phyloP scores from a whole-genome alignment of 2,113 vertebrate species.

The Xyrauchen texanus region DNA sequence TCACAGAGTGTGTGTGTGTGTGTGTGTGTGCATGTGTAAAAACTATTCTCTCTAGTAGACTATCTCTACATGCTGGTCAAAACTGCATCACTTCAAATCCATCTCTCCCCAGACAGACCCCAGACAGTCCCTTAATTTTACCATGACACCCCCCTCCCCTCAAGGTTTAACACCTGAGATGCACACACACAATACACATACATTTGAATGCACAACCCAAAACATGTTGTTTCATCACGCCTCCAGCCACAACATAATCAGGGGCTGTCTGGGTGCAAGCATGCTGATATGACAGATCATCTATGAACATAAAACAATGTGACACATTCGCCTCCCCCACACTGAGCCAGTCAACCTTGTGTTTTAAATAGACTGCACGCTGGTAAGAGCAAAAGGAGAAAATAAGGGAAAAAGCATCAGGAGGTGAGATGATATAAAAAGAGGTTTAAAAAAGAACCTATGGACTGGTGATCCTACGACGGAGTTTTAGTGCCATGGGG shows the following conservation, averaged over 20 bases:
- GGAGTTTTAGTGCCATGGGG: slow-evolving; percentile 43
- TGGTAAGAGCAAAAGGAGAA: too few relatives aligned
- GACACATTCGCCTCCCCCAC: slow-evolving; percentile 35
- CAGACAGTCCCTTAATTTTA: too few relatives aligned
- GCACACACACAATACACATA: not conserved
- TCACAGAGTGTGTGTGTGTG: too few relatives aligned
- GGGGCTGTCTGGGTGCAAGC: slow-evolving; percentile 36
- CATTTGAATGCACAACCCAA: not conserved
- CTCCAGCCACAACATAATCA: slow-evolving; percentile 40
- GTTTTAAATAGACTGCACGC: not conserved
- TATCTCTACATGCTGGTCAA: slow-evolving; percentile 41
- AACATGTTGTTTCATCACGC: slow-evolving; percentile 7
- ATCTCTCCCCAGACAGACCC: slow-evolving; percentile 38
- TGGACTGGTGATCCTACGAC: slow-evolving; percentile 14
- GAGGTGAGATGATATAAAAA: slow-evolving; percentile 26
- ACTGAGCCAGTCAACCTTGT: slow-evolving; percentile 14
- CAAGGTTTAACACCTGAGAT: slow-evolving; percentile 54
- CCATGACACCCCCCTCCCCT: slow-evolving; percentile 16
- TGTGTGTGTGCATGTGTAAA: slow-evolving; percentile 12
- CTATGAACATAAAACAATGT: slow-evolving; percentile 41
- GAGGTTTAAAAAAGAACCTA: not conserved
- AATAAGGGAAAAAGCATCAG: slow-evolving; percentile 16
- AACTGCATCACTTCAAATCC: slow-evolving; percentile 34
- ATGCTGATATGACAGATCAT: slow-evolving; percentile 45
- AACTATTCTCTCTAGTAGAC: slow-evolving; percentile 22